These are phyloP conservation scores for Dermochelys coriacea DNA, from an alignment of 2,797 vertebrate species.

Conservation along the genomic window DNA sequence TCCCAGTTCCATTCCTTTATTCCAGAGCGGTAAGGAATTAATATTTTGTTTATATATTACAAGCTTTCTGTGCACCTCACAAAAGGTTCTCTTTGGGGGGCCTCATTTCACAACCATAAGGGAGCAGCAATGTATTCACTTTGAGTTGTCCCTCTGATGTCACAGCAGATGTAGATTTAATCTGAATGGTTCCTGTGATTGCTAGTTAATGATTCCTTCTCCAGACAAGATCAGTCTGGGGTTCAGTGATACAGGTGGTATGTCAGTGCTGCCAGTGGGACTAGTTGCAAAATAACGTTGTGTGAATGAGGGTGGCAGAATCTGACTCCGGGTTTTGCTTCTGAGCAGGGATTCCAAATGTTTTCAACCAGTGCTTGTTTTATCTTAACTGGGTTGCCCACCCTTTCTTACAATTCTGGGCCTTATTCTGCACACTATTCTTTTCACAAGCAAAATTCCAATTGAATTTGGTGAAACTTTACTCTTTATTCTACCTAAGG, in stretches of 20 bases:
- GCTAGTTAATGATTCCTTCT: background rate
- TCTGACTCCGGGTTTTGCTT: background rate
- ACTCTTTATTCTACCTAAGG: background rate
- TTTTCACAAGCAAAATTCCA: background rate
- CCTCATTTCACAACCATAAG: fast-evolving
- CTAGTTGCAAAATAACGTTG: background rate
- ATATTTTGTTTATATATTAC: background rate
- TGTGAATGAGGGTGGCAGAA: background rate
- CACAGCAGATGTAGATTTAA: background rate
- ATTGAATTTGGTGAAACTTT: background rate
- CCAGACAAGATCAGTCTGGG: background rate
- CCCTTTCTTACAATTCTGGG: fast-evolving
- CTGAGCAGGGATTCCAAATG: background rate
- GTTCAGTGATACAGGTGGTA: background rate
- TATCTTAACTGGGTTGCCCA: background rate
- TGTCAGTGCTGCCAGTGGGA: fast-evolving
- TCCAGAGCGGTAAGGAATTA: background rate
- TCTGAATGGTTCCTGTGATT: fast-evolving
- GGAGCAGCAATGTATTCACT: background rate
- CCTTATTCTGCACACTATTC: fast-evolving
- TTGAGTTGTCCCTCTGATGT: background rate
- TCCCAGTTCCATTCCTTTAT: background rate
- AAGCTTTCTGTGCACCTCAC: background rate
- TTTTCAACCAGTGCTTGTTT: background rate
- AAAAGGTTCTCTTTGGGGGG: background rate